phyloP scores from a whole-genome alignment of 2,113 vertebrate species.

The Vidua chalybeata region DNA sequence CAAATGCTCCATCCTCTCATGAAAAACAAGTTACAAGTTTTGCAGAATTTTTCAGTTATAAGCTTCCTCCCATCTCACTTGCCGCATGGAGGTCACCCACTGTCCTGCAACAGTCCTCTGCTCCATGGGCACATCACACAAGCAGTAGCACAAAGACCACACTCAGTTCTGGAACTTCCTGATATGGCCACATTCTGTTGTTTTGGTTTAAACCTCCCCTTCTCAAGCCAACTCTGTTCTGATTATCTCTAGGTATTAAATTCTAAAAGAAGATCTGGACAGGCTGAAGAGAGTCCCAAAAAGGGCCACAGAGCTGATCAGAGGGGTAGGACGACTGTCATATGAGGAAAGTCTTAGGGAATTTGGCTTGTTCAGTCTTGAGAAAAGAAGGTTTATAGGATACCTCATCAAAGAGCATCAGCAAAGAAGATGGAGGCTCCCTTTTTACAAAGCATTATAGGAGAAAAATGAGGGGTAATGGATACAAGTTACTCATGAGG shows the following conservation, averaged over 20 bases:
- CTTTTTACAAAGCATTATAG: neutral
- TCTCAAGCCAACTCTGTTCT: neutral
- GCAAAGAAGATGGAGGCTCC: neutral
- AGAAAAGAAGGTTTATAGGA: neutral
- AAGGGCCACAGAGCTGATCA: neutral
- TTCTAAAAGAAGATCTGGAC: neutral
- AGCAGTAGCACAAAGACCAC: neutral
- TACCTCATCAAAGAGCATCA: neutral
- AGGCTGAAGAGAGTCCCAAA: rapidly evolving
- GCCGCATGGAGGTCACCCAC: neutral
- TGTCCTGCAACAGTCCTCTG: neutral
- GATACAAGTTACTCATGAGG: neutral
- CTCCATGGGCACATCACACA: neutral
- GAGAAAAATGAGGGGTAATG: neutral
- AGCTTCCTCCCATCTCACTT: neutral
- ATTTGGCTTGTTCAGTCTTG: neutral
- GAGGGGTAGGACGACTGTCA: neutral
- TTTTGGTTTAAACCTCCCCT: neutral
- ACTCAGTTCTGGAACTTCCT: neutral
- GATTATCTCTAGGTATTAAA: neutral
- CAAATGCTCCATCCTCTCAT: neutral
- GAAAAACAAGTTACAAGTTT: neutral
- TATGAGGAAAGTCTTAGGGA: neutral
- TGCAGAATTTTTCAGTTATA: neutral
- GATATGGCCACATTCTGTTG: neutral